Conservation (phyloP, 2,113 vertebrate genomes). For the Cathartes aura region DNA sequence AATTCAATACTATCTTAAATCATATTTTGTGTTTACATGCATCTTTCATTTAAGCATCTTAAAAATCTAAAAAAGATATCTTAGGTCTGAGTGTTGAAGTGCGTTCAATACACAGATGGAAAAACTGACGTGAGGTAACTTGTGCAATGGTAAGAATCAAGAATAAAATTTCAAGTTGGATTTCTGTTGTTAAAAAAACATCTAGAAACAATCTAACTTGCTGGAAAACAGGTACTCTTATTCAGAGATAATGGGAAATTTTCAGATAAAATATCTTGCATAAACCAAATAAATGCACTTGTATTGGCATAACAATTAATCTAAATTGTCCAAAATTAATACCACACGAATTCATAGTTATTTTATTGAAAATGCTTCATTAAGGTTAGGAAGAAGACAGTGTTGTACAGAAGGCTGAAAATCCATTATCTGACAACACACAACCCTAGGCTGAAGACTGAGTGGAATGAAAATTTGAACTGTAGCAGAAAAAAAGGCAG, state of each 20-base stretch:
- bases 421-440: neutral
- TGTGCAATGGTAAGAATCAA: neutral
- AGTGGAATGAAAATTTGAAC: neutral
- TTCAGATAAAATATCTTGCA: neutral
- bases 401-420: neutral
- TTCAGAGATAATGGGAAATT: neutral
- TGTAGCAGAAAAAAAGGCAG: neutral
- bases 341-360: neutral
- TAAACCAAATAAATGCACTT: neutral
- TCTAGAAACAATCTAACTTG: neutral
- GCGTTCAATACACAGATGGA: neutral
- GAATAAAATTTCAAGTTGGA: neutral
- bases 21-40: neutral
- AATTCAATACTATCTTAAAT: neutral
- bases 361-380: neutral
- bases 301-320: neutral
- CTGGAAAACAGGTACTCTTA: neutral
- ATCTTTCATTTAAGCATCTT: neutral
- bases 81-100: neutral
- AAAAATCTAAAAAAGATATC: neutral
- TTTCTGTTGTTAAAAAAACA: neutral
- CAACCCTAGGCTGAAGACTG: neutral
- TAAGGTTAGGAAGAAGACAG: neutral
- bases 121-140: neutral
- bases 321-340: neutral